phyloP scores from a whole-genome alignment of 2,888 invertebrate genomes.

The Chrysodeixis includens region DNA sequence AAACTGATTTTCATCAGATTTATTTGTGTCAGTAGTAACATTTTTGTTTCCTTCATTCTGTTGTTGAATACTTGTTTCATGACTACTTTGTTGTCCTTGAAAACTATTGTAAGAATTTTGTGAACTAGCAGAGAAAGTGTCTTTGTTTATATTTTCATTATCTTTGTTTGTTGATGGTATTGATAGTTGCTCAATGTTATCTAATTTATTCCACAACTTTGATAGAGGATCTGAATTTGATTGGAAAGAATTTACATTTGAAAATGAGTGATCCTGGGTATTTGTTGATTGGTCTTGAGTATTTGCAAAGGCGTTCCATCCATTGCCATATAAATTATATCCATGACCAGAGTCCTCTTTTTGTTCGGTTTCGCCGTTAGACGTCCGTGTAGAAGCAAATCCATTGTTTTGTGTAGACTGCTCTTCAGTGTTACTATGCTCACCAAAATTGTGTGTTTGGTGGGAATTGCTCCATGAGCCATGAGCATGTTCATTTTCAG shows the following conservation, averaged over 20 bases:
- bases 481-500: slow-evolving; percentile 17
- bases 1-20: slow-evolving; percentile 11
- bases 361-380: slow-evolving; percentile 13
- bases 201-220: slow-evolving; percentile 64
- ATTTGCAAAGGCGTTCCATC: slow-evolving; percentile 24
- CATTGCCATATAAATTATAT: slow-evolving; percentile 18
- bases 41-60: slow-evolving; percentile 14
- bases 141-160: slow-evolving; percentile 25
- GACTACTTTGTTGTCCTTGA: slow-evolving; percentile 11
- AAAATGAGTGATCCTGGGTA: slow-evolving; percentile 26
- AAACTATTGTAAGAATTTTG: slow-evolving; percentile 24
- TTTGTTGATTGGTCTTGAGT: slow-evolving; percentile 33
- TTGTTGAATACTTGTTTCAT: slow-evolving; percentile 22
- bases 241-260: slow-evolving; percentile 26
- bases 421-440: slow-evolving; percentile 18
- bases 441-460: slow-evolving; percentile 15
- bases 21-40: slow-evolving; percentile 18
- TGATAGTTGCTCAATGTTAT: slow-evolving; percentile 56
- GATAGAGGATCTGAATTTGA: slow-evolving; percentile 43
- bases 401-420: slow-evolving; percentile 1
- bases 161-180: slow-evolving; percentile 1
- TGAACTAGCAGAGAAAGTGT: slow-evolving; percentile 14
- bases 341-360: slow-evolving; percentile 24
- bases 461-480: slow-evolving; percentile 13
- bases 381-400: slow-evolving; percentile 6